Conservation (phyloP, 2,888 invertebrate species). For the Ariolimax columbianus region DNA sequence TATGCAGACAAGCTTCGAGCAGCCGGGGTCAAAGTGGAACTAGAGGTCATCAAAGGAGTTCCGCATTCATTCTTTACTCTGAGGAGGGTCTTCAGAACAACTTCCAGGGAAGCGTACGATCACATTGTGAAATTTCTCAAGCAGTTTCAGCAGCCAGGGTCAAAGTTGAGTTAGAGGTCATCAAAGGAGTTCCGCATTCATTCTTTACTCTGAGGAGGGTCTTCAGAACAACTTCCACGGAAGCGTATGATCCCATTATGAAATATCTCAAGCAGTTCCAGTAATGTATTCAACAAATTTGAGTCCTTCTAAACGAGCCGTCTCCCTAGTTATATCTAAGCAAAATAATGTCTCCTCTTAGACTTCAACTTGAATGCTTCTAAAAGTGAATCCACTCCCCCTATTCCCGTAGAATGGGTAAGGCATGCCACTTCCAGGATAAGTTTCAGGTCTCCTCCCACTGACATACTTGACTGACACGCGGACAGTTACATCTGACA, state of each 20-base stretch:
- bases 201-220: slow-evolving; percentile 1
- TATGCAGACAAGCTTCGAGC: slow-evolving; percentile 45
- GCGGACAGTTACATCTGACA: no score
- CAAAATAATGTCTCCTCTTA: no score
- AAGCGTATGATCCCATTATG: slow-evolving; percentile 20
- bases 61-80: slow-evolving; percentile 32
- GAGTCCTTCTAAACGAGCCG: no score
- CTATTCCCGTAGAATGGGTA: no score
- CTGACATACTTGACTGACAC: no score
- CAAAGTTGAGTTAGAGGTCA: slow-evolving; percentile 27
- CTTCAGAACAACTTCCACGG: slow-evolving; percentile 14
- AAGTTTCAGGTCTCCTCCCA: no score
- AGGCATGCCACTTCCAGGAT: no score
- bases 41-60: slow-evolving; percentile 33
- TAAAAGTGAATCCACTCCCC: no score
- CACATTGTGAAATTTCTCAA: slow-evolving; percentile 28
- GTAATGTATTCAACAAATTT: no score
- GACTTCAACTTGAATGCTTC: no score
- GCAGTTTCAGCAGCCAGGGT: slow-evolving; percentile 36
- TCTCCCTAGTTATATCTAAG: no score
- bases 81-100: slow-evolving; percentile 17
- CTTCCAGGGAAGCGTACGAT: slow-evolving; percentile 2
- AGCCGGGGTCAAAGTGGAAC: slow-evolving; percentile 35
- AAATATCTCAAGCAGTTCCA: slow-evolving; percentile 33
- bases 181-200: slow-evolving; percentile 40